Evolutionary conservation across 2,888 invertebrate species (phyloP).

Genomic region (Drosophila parthenogenetica): DNA sequence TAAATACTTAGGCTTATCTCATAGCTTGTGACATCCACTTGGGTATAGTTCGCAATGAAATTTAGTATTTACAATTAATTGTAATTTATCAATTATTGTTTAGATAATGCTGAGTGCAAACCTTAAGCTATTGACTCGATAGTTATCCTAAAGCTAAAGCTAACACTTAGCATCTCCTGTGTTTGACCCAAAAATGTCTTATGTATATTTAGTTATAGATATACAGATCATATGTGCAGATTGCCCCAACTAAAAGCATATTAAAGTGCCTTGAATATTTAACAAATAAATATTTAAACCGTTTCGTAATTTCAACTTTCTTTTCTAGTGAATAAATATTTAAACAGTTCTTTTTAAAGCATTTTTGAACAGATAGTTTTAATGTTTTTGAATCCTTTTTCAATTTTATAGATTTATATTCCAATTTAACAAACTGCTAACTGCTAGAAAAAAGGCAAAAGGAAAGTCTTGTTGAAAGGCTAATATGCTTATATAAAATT

Average conservation of each 20-base stretch:
- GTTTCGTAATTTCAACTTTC: background rate
- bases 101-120: constrained; percentile 26
- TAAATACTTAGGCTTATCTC: constrained; percentile 47
- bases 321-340: no score
- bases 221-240: constrained; percentile 24
- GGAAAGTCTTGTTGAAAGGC: no score
- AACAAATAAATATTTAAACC: background rate
- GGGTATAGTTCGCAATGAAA: constrained; percentile 17
- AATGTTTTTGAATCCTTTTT: no score
- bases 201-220: constrained; percentile 14
- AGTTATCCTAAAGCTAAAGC: constrained; percentile 41
- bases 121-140: constrained; percentile 64
- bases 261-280: background rate
- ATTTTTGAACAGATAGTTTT: no score
- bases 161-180: constrained; percentile 62
- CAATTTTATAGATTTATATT: no score
- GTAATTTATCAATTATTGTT: constrained; percentile 5
- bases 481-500: no score
- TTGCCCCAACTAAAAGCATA: constrained; percentile 31
- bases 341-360: no score
- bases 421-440: no score
- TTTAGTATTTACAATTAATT: constrained; percentile 38
- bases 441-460: no score
- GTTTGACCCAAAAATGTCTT: constrained; percentile 51
- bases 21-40: constrained; percentile 36